A percentile compares a stretch with the other conserved stretches of the same genome.
Conservation (phyloP, 2,797 vertebrate species). For the Anableps anableps region DNA sequence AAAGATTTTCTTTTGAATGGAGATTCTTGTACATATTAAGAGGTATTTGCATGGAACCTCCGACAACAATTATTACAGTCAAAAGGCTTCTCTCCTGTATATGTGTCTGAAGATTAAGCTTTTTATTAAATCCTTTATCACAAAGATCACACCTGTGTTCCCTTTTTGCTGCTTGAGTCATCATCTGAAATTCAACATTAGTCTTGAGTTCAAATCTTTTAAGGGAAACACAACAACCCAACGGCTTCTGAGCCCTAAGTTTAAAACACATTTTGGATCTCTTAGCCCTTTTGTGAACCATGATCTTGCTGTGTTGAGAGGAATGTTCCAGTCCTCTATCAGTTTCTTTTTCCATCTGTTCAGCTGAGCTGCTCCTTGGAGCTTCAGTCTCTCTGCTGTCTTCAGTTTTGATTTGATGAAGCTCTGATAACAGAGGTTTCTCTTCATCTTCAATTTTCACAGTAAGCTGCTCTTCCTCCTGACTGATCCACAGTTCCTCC, state of each 20-base stretch:
- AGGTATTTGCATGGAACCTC: too few relatives aligned
- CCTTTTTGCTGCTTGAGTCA: not conserved
- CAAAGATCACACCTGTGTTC: not conserved
- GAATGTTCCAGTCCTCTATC: not conserved
- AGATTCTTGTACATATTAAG: too few relatives aligned
- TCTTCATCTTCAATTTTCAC: not conserved
- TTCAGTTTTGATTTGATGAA: not conserved
- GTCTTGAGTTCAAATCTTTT: too few relatives aligned
- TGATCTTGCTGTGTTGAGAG: not conserved
- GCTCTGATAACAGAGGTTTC: not conserved
- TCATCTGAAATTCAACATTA: conserved; percentile 9
- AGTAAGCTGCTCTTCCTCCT: not conserved
- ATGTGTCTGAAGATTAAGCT: not conserved
- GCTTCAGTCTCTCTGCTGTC: not conserved
- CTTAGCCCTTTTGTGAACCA: too few relatives aligned
- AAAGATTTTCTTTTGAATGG: too few relatives aligned
- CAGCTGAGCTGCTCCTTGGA: not conserved
- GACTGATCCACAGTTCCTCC: not conserved
- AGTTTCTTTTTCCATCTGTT: not conserved
- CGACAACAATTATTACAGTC: too few relatives aligned
- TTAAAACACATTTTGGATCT: too few relatives aligned
- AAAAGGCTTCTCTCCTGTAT: conserved; percentile 1
- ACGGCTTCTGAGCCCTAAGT: not conserved
- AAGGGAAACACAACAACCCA: too few relatives aligned
- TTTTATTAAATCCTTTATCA: conserved; percentile 11